phyloP scores from a whole-genome alignment of 1,140 invertebrate genomes.

The Drosophila kohkoa region DNA sequence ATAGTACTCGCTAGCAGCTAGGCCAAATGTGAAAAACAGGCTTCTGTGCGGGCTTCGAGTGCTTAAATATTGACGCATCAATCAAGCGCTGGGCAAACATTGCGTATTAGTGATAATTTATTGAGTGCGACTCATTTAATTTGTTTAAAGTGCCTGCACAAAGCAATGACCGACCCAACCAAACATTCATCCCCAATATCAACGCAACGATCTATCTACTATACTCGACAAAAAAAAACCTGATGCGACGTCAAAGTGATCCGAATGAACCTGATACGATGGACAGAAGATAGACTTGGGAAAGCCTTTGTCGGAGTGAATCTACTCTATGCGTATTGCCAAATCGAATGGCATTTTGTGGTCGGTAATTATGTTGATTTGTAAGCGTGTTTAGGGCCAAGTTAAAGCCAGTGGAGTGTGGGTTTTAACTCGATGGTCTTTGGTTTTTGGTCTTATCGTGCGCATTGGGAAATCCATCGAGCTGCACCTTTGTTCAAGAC shows the following conservation, averaged over 20 bases:
- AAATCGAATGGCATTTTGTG: slow-evolving; percentile 60
- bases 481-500: slow-evolving; percentile 50
- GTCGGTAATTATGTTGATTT: slow-evolving; percentile 30
- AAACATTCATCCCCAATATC: too few species aligned
- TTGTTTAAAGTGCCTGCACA: slow-evolving; percentile 39
- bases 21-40: slow-evolving; percentile 25
- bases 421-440: neutral
- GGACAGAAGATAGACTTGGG: slow-evolving; percentile 19
- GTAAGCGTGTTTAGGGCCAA: slow-evolving; percentile 17
- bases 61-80: slow-evolving; percentile 76
- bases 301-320: slow-evolving; percentile 43
- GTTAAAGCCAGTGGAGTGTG: neutral
- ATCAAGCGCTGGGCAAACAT: slow-evolving; percentile 71
- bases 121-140: slow-evolving; percentile 73
- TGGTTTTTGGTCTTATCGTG: slow-evolving; percentile 1
- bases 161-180: slow-evolving; percentile 10
- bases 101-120: slow-evolving; percentile 78
- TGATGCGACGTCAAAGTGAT: neutral
- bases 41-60: slow-evolving; percentile 62
- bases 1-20: neutral
- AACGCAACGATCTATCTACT: neutral
- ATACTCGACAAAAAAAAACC: too few species aligned
- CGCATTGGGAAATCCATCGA: slow-evolving; percentile 40
- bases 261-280: neutral
- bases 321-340: slow-evolving; percentile 42